Conservation (phyloP, 2,113 vertebrate genomes). For the Scalopus aquaticus region DNA sequence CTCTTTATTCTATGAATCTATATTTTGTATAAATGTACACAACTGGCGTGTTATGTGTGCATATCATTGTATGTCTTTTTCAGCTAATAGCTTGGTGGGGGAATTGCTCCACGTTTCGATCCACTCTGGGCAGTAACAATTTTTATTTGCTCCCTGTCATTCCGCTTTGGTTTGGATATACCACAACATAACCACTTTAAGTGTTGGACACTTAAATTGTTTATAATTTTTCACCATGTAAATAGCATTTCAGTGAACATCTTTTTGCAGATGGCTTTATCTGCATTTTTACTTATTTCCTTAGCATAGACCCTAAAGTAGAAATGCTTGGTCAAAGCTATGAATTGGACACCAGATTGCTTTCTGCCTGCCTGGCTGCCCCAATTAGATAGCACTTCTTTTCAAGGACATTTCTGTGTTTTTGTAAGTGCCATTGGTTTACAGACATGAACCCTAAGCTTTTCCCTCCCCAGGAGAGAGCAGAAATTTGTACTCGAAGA, state of each 20-base stretch:
- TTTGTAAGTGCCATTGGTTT: slow-evolving; percentile 41
- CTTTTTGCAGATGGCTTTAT: slow-evolving; percentile 68
- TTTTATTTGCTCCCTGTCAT: slow-evolving; percentile 38
- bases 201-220: slow-evolving; percentile 50
- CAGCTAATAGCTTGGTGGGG: not conserved
- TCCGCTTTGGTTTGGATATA: slow-evolving; percentile 12
- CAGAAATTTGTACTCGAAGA: slow-evolving; percentile 31
- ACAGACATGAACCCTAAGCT: slow-evolving; percentile 46
- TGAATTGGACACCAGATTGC: slow-evolving; percentile 67
- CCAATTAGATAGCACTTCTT: slow-evolving; percentile 64
- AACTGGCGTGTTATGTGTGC: not conserved
- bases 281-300: slow-evolving; percentile 67
- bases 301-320: slow-evolving; percentile 61
- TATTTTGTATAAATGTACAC: slow-evolving; percentile 33
- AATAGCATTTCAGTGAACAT: slow-evolving; percentile 65
- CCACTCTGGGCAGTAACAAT: slow-evolving; percentile 38
- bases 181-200: slow-evolving; percentile 57
- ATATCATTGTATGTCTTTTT: slow-evolving; percentile 35
- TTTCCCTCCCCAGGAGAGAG: slow-evolving; percentile 39
- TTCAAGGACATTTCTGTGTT: slow-evolving; percentile 56
- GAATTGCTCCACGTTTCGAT: slow-evolving; percentile 25
- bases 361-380: slow-evolving; percentile 54
- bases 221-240: slow-evolving; percentile 64
- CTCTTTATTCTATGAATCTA: slow-evolving; percentile 24
- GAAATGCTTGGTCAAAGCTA: slow-evolving; percentile 77